Evolutionary conservation across 2,797 vertebrate genomes (phyloP).

Genomic region (Pteronotus mesoamericanus): DNA sequence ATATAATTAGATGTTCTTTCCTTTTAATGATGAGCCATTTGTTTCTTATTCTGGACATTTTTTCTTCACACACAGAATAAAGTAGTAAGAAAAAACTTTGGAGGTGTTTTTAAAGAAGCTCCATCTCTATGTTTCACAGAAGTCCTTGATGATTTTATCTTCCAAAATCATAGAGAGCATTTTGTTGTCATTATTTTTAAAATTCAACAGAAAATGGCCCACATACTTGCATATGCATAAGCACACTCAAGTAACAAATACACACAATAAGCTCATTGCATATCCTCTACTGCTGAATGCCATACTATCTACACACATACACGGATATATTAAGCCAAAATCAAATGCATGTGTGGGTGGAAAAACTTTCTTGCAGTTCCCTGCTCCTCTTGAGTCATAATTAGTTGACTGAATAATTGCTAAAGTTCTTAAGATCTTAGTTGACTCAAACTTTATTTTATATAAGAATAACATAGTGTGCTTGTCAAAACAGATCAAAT

Average conservation of each 20-base stretch:
- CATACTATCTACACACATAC: constrained; percentile 45
- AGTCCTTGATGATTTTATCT: neutral
- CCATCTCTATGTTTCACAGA: constrained; percentile 30
- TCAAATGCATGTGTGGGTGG: constrained; percentile 64
- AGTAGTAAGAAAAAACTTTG: neutral
- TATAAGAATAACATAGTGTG: neutral
- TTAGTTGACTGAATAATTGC: constrained; percentile 66
- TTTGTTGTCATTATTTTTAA: constrained; percentile 59
- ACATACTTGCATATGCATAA: constrained; percentile 64
- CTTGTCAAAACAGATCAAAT: neutral
- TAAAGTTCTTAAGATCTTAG: constrained; percentile 60
- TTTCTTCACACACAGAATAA: neutral
- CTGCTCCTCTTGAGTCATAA: constrained; percentile 62
- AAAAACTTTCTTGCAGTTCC: constrained; percentile 56
- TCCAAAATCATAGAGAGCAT: constrained; percentile 31
- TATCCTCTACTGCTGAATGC: neutral
- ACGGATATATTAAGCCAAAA: constrained; percentile 63
- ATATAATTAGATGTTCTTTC: constrained; percentile 64
- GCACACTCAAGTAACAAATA: constrained; percentile 25
- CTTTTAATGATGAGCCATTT: constrained; percentile 52
- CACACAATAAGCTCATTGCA: constrained; percentile 37
- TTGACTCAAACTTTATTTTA: constrained; percentile 38
- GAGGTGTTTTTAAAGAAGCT: constrained; percentile 34
- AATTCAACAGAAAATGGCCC: constrained; percentile 52
- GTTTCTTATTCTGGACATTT: constrained; percentile 1